These are phyloP conservation scores for Acipenser ruthenus DNA, from an alignment of 2,797 vertebrate species.

Conservation along the genomic window DNA sequence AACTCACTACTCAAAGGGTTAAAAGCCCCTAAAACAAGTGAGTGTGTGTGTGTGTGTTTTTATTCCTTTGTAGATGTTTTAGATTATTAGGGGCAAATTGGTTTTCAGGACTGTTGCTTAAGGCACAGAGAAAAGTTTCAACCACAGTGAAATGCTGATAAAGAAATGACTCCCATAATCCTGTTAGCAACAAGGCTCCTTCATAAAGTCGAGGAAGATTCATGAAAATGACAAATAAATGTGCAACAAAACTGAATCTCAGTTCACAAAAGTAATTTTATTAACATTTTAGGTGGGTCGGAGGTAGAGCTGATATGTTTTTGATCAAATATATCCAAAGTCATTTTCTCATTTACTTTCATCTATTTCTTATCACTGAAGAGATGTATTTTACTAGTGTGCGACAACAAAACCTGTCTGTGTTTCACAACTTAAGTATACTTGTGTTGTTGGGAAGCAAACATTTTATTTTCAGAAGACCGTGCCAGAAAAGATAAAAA, in stretches of 20 bases:
- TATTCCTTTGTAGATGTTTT: constrained; percentile 1
- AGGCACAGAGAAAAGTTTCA: not conserved
- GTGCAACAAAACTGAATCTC: not conserved
- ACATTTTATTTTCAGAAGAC: no score
- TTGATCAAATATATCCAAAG: no score
- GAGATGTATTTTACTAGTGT: no score
- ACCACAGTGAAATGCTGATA: not conserved
- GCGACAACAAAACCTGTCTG: no score
- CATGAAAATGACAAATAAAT: not conserved
- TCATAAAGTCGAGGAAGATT: not conserved
- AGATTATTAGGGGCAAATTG: not conserved
- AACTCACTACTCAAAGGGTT: no score
- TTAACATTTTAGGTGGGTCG: not conserved
- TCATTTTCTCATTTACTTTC: no score
- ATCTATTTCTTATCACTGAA: no score
- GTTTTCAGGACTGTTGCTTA: not conserved
- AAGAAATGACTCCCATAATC: not conserved
- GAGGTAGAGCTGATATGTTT: no score
- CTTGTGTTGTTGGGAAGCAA: no score
- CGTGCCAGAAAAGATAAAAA: no score
- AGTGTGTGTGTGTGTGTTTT: not conserved
- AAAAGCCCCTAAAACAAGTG: no score
- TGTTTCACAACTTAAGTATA: no score
- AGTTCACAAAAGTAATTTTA: not conserved
- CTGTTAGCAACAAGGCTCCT: not conserved